Base-by-base conservation (phyloP, 2,797 vertebrate genomes). In the Agapornis canus region DNA sequence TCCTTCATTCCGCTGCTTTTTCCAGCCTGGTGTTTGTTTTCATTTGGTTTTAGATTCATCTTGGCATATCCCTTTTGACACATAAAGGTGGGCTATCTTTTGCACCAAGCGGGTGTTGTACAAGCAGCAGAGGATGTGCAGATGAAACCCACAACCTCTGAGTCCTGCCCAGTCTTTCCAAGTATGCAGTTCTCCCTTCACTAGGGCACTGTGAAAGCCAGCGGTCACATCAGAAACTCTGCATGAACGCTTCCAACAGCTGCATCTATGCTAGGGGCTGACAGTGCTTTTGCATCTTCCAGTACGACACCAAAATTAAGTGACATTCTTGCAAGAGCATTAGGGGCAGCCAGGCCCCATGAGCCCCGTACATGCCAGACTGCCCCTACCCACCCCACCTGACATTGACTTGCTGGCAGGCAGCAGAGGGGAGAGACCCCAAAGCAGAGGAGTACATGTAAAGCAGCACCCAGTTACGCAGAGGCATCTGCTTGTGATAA, bases 31-130 rank as follows among this genome's bases (percentile, higher is more conserved):
- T 10, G 16, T 18, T 22, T 3, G 17, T 10, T 68, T 43, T 6
- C 2, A 0, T 5, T 54, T 8, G 32, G 20, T 15, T 76, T 52
- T 13, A 29, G 47, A 11, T 0, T 2, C 52, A 37, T 18, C 56
- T 32, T 13, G 2, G 20, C 56, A 27, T 2, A 0, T 37, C 43
- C 26, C 2, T 1, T 11, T 23, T 1, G 0, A 48, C 13, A 2
- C 13, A 0, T 5, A 8, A 15, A n/a, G 25, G n/a, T 43, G 21
- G 63, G 47, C 19, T 40, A 7, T 10, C 17, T 9, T 26, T 14
- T 18, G 21, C 57, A 31, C 43, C 25, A 5, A 29, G 16, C 0
- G 2, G 39, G 35, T 13, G 22, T 8, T 47, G 37, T 23, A 42
- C 18, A 39, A 43, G 32, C 32, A 6, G 52, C 25, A 5, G 43